These are phyloP conservation scores for Megathymus violae DNA, from an alignment of 1,140 invertebrate genomes.

Conservation along the genomic window DNA sequence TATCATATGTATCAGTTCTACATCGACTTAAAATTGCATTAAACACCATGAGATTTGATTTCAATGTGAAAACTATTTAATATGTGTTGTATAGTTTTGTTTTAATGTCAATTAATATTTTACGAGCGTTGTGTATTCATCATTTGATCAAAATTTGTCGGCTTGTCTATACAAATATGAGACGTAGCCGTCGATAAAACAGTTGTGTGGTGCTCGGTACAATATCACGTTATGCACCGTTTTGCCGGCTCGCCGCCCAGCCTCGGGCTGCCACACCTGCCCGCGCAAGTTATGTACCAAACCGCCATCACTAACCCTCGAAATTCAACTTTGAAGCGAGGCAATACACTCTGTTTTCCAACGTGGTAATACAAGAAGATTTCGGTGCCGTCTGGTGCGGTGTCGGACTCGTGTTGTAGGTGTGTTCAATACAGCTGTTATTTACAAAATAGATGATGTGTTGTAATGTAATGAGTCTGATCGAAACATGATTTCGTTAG, in stretches of 20 bases:
- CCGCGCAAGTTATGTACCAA: not conserved
- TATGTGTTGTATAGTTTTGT: too few species aligned
- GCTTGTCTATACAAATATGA: too few species aligned
- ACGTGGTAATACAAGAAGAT: not conserved
- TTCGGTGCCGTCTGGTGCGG: not conserved
- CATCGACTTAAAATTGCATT: too few species aligned
- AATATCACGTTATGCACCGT: slow-evolving; percentile 74
- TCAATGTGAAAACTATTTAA: too few species aligned
- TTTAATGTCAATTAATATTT: too few species aligned
- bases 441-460: slow-evolving; percentile 42
- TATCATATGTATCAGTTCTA: too few species aligned
- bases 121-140: too few species aligned
- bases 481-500: slow-evolving; percentile 29
- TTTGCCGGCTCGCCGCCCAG: slow-evolving; percentile 62
- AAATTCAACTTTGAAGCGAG: slow-evolving; percentile 21
- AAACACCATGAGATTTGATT: too few species aligned
- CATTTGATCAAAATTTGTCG: too few species aligned
- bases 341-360: slow-evolving; percentile 22
- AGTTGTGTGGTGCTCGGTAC: slow-evolving; percentile 56
- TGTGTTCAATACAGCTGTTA: slow-evolving; percentile 43
- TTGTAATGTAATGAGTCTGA: slow-evolving; percentile 34
- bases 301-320: not conserved
- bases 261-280: slow-evolving; percentile 44
- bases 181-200: slow-evolving; percentile 55
- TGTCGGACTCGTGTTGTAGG: slow-evolving; percentile 35